phyloP scores from a whole-genome alignment of 2,888 invertebrate species.

The Xestia xanthographa region DNA sequence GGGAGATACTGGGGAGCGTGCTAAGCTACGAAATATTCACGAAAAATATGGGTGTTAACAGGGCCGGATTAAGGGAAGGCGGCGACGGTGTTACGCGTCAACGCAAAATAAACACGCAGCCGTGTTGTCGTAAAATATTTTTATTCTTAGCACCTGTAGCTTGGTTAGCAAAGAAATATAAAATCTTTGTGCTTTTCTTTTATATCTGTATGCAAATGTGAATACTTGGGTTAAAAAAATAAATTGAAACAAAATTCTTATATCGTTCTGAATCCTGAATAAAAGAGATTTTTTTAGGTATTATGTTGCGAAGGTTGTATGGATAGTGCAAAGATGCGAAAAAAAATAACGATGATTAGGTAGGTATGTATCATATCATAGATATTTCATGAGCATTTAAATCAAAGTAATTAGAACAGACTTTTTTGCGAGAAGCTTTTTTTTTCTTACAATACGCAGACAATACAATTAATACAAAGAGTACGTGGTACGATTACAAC shows the following conservation, averaged over 20 bases:
- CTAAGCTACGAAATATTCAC: constrained; percentile 52
- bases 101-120: constrained; percentile 53
- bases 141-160: constrained; percentile 60
- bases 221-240: constrained; percentile 11
- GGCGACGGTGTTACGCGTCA: constrained; percentile 25
- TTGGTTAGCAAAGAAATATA: constrained; percentile 41
- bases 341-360: not conserved
- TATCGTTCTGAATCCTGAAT: not conserved
- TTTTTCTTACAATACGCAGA: not conserved
- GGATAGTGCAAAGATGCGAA: not conserved
- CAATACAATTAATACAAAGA: constrained; percentile 15
- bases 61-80: constrained; percentile 54
- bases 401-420: constrained; percentile 18
- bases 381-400: constrained; percentile 27
- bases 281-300: not conserved
- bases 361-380: not conserved
- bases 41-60: constrained; percentile 65
- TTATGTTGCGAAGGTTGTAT: not conserved
- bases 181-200: constrained; percentile 35
- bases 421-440: constrained; percentile 6
- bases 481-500: constrained; percentile 20
- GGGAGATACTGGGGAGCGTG: constrained; percentile 43
- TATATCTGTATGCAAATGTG: constrained; percentile 28
- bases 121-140: constrained; percentile 49
- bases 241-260: constrained; percentile 19